Percentiles rank a stretch among this genome's conserved stretches.
Evolutionary conservation across 2,888 invertebrate genomes (phyloP).

Genomic region (Pedicia rivosa): DNA sequence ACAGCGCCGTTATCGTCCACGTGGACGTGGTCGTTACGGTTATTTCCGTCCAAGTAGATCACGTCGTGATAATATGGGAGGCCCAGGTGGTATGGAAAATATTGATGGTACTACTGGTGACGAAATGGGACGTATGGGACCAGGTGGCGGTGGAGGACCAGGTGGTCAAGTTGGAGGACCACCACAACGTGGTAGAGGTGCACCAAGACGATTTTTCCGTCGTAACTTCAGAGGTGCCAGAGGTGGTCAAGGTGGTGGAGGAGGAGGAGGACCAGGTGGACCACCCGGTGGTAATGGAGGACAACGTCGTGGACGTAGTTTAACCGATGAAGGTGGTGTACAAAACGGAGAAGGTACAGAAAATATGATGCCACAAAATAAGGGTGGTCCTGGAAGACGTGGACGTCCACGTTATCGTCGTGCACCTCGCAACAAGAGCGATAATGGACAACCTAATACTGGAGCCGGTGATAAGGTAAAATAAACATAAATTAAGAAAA

Average conservation of each 20-base stretch:
- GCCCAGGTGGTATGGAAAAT: constrained; percentile 11
- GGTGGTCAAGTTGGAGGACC: constrained; percentile 32
- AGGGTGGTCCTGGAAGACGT: constrained; percentile 19
- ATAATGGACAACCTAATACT: neutral
- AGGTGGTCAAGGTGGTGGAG: constrained; percentile 10
- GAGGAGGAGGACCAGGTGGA: constrained; percentile 20
- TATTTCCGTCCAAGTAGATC: constrained; percentile 35
- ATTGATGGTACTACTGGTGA: constrained; percentile 14
- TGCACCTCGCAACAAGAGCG: constrained; percentile 4
- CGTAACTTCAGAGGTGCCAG: constrained; percentile 54
- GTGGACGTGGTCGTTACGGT: constrained; percentile 14
- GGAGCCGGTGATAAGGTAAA: constrained; percentile 2
- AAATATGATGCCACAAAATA: neutral
- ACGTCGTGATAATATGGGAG: constrained; percentile 19
- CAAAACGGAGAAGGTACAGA: neutral
- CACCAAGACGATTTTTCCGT: constrained; percentile 49
- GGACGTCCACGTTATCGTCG: constrained; percentile 21
- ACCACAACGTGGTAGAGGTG: constrained; percentile 22
- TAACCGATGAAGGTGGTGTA: neutral
- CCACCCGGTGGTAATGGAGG: constrained; percentile 20
- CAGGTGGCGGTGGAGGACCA: constrained; percentile 24
- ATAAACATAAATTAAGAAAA: too few species aligned
- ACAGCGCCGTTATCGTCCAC: constrained; percentile 16
- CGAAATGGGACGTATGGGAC: constrained; percentile 28
- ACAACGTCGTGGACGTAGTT: constrained; percentile 16